These are phyloP conservation scores for Poecilia velifera DNA, from an alignment of 2,797 vertebrate genomes.

Conservation along the genomic window DNA sequence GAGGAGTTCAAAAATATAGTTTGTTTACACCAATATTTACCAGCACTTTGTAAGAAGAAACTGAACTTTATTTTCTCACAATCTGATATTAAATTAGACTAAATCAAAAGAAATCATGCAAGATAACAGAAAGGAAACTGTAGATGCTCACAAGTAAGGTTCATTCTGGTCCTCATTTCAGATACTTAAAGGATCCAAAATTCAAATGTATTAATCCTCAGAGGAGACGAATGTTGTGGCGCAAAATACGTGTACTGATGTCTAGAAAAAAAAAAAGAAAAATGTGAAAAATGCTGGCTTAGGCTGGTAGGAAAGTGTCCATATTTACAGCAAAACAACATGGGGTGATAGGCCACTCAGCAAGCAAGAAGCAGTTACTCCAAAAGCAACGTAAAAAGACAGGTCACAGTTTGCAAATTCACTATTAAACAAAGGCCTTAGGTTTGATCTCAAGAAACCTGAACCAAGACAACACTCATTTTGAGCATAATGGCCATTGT, in stretches of 20 bases:
- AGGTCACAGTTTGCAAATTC: background rate
- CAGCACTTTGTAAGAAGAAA: background rate
- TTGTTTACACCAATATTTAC: background rate
- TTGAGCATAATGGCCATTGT: background rate
- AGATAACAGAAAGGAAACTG: background rate
- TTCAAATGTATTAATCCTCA: background rate
- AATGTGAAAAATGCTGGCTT: background rate
- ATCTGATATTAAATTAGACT: background rate
- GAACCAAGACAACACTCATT: background rate
- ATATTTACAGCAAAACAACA: background rate
- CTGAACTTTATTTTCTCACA: background rate
- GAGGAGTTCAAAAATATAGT: background rate
- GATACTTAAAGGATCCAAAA: background rate
- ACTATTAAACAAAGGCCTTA: background rate
- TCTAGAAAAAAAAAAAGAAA: background rate
- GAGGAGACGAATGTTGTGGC: background rate
- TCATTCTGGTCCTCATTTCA: background rate
- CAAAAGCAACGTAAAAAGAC: background rate
- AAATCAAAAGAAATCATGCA: background rate
- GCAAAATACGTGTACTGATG: background rate
- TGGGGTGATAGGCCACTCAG: background rate
- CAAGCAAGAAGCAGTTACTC: background rate
- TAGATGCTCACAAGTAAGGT: background rate
- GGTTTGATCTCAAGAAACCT: background rate
- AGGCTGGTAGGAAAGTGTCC: background rate